Conservation (phyloP, 2,888 invertebrate genomes). For the Alloscopus bannaensis region DNA sequence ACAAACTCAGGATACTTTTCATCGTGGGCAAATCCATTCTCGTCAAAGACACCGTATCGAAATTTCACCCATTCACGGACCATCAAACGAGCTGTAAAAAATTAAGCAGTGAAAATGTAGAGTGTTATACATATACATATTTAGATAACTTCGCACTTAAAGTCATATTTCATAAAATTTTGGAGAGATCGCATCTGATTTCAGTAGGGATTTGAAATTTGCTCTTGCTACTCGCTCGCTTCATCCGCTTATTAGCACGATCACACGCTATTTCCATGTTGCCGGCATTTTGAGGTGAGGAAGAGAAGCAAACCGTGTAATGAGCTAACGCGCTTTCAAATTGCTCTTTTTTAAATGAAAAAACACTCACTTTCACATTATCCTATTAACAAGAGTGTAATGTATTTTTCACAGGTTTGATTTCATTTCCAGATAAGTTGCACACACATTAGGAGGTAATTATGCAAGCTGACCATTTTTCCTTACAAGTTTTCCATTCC, state of each 20-base stretch:
- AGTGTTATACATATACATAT: not conserved
- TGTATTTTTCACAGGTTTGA: conserved; percentile 44
- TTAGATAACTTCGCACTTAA: no score
- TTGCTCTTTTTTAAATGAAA: no score
- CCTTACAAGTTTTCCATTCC: conserved; percentile 5
- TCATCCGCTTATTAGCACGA: conserved; percentile 29
- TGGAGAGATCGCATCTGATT: not conserved
- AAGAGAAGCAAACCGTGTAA: conserved; percentile 15
- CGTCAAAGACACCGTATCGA: conserved; percentile 77
- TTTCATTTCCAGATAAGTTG: conserved; percentile 40
- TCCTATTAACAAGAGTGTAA: not conserved
- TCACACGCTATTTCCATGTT: conserved; percentile 9
- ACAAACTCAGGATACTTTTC: conserved; percentile 74
- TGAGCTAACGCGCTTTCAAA: no score
- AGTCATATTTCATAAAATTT: not conserved
- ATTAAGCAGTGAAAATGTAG: conserved; percentile 16
- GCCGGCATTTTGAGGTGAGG: not conserved
- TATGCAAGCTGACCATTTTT: no score
- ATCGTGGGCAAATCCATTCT: conserved; percentile 75
- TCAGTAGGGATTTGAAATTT: not conserved
- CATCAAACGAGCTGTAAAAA: conserved; percentile 71
- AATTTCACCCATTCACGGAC: conserved; percentile 76
- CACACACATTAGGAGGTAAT: not conserved
- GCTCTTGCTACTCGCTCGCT: conserved; percentile 27
- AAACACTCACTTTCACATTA: not conserved